Base-by-base conservation (phyloP, 2,888 invertebrate genomes). In the Stegana nigrithorax region DNA sequence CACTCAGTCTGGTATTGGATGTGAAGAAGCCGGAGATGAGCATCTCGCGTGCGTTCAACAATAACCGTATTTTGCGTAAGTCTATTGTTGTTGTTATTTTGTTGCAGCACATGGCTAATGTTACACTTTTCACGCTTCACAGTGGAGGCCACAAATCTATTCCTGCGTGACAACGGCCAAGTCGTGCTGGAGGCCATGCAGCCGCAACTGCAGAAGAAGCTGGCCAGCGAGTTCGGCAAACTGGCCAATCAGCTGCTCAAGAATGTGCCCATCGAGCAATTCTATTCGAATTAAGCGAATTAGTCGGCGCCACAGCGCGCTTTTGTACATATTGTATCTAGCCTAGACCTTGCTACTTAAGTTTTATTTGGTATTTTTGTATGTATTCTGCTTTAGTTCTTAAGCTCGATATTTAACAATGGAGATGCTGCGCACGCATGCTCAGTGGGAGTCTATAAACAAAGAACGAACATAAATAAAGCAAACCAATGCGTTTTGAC, bases 81-180 rank as follows among this genome's bases (percentile, higher is more conserved):
- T 88, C 21, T 2, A 12, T 12, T 10, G 17, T 26, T 23, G 6
- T 14, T 17, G 21, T 21, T 19, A 23, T n/a, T 12, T 25, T 4
- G 4, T 17, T n/a, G n/a, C n/a, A n/a, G n/a, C n/a, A n/a, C n/a
- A n/a, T n/a, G n/a, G 10, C 1, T 8, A 19, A 29, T 45, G 32
- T 45, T 8, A 23, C 8, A 25, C 26, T 25, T 50, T 8, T n/a
- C 17, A 29, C 44, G 68, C 29, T 64, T 85, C 87, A 36, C 78
- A 92, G 91, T 90, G 68, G 90, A 91, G 83, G 91, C 91, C 12
- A 91, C 90, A 6, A 92, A 92, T 80, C 85, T 91, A 53, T 92
- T 92, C 78, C 87, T 92, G 29, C 87, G 89, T 56, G 91, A 91
- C 75, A 91, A 91, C 75, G 91, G 91, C 0, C 88, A 89, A 64